Base-by-base conservation (phyloP, 2,797 vertebrate genomes). In the Sebastes hopkinsi region DNA sequence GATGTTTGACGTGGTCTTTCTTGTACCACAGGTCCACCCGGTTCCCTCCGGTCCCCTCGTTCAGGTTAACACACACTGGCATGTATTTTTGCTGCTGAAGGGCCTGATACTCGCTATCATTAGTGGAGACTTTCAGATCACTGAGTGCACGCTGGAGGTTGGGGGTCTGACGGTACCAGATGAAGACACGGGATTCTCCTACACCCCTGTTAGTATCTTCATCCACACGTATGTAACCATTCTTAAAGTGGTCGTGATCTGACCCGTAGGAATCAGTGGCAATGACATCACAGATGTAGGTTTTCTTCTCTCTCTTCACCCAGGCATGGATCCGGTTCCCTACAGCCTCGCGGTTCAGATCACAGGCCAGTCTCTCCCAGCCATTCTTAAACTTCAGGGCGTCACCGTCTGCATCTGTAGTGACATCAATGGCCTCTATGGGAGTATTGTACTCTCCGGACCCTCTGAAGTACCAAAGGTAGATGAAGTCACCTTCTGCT, bases 331-430 rank as follows among this genome's bases (percentile, higher is more conserved):
- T 54, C 59, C 14, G 32, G 0, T 8, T 12, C 16, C 72, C 69
- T 5, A 0, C 0, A 11, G 4, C 7, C 0, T 0, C 0, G 0
- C 22, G 66, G 56, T 61, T 81, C 75, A 82, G 59, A 58, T 87
- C 27, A 38, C 56, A 71, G 54, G 27, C 22, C 25, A 70, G 5
- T 34, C 25, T 67, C 6, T 84, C 60, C 72, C 55, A 82, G n/a
- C 5, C 32, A 0, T 1, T 0, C 2, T 0, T 0, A 5, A 68
- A 34, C 59, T 69, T 66, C 0, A 1, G 0, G 1, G 66, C 56
- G 36, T 80, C 82, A 25, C 8, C 14, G 0, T 23, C 0, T 18
- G 9, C 2, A 22, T 36, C 2, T 9, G 30, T 55, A 10, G 62
- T 60, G 61, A 88, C 20, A 3, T 60, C 11, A 27, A 88, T 11